Conservation (phyloP, 2,888 invertebrate species). For the Phlogophora meticulosa region DNA sequence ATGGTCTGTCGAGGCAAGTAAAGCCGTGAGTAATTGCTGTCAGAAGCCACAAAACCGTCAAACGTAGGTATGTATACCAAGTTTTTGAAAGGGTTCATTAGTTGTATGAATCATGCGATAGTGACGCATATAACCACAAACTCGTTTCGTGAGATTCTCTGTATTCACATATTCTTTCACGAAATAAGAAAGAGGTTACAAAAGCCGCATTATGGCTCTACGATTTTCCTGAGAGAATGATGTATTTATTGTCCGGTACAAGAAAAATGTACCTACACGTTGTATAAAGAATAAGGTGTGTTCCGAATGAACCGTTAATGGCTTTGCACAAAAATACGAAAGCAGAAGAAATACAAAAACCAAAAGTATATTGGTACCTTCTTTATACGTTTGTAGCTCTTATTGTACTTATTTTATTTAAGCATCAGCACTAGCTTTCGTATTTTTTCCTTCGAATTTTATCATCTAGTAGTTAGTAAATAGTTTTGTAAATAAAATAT, state of each 20-base stretch:
- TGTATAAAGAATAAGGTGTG: background rate
- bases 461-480: no score
- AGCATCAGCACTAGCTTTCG: no score
- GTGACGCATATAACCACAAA: constrained; percentile 23
- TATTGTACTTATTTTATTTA: no score
- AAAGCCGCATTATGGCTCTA: constrained; percentile 13
- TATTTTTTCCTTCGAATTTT: no score
- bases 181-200: constrained; percentile 11
- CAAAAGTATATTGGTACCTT: no score
- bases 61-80: background rate
- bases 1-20: background rate
- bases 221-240: constrained; percentile 18
- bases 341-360: background rate
- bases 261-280: background rate
- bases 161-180: background rate
- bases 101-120: background rate
- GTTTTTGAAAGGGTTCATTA: constrained; percentile 2
- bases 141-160: constrained; percentile 1
- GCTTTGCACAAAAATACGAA: background rate
- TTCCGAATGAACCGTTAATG: background rate
- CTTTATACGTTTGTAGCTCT: no score
- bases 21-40: background rate
- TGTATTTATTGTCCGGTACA: background rate
- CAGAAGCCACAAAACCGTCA: constrained; percentile 2
- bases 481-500: no score